Base-by-base conservation (phyloP, 2,888 invertebrate species). In the Globia sparganii region DNA sequence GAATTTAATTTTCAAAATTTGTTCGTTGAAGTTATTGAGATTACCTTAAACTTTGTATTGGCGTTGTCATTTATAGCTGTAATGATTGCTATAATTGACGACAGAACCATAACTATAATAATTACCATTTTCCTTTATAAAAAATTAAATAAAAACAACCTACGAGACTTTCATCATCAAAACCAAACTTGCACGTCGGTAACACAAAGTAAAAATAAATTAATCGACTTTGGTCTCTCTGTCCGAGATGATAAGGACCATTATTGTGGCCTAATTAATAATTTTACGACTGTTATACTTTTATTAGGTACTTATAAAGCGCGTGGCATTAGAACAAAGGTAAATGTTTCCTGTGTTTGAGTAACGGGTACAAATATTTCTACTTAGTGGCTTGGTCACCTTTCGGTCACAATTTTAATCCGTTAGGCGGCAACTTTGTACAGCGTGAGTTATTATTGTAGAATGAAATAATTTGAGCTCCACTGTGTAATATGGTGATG, bases 291-390 rank as follows among this genome's bases (percentile, higher is more conserved):
- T 81, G 65, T 79, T 77, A 80, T 77, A 70, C 75, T 87, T 88
- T 87, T 90, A 89, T 89, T 85, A 78, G 78, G 84, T 86, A 88
- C 87, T 90, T 88, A 87, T 81, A 80, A 85, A 88, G 80, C 85
- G 89, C 91, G 92, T 93, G 92, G 91, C 91, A 91, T 91, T 92
- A 91, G 89, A 92, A 93, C 92, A 93, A 92, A 92, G 91, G 91
- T 91, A 90, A 94, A 91, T 89, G 91, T 90, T 94, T 95, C 94
- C 94, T 93, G 93, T 91, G 91, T 91, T 91, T 89, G 86, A 88
- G 86, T 87, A 86, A 88, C 88, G 82, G 88, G 90, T 92, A 94
- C 94, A 93, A 93, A 94, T 92, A 93, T 92, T 93, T 92, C 92
- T 91, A 94, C 92, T 94, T 92, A 94, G 90, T 68, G 78, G 68